These are phyloP conservation scores for Tetranychus piercei DNA, from an alignment of 2,888 invertebrate genomes.

Conservation along the genomic window DNA sequence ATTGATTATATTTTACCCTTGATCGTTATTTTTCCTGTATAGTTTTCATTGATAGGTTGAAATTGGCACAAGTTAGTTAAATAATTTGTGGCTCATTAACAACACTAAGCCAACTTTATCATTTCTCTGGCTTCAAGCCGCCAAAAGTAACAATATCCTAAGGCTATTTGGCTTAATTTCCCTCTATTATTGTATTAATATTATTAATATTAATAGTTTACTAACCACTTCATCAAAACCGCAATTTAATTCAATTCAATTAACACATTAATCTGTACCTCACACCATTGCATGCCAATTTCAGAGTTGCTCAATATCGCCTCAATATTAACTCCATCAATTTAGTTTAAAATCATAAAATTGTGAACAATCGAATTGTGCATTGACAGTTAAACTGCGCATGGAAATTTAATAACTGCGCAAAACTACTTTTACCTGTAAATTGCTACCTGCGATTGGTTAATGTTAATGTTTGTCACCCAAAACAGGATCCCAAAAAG, in stretches of 20 bases:
- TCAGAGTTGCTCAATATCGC: no score
- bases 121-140: not conserved
- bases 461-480: not conserved
- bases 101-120: not conserved
- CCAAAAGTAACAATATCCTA: not conserved
- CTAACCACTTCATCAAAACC: not conserved
- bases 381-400: not conserved
- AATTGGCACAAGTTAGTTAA: not conserved
- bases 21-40: not conserved
- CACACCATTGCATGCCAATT: no score
- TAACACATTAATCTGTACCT: no score
- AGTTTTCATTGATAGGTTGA: not conserved
- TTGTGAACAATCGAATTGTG: no score
- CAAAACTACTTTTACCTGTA: not conserved
- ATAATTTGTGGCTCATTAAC: not conserved
- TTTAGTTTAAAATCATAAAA: no score
- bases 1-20: not conserved
- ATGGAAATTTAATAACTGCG: not conserved
- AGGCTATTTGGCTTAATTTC: not conserved
- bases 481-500: not conserved
- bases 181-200: not conserved
- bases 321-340: no score
- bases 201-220: not conserved
- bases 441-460: not conserved
- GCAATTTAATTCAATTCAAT: no score